Base-by-base conservation (phyloP, 2,113 vertebrate species). In the Pelodiscus sinensis region DNA sequence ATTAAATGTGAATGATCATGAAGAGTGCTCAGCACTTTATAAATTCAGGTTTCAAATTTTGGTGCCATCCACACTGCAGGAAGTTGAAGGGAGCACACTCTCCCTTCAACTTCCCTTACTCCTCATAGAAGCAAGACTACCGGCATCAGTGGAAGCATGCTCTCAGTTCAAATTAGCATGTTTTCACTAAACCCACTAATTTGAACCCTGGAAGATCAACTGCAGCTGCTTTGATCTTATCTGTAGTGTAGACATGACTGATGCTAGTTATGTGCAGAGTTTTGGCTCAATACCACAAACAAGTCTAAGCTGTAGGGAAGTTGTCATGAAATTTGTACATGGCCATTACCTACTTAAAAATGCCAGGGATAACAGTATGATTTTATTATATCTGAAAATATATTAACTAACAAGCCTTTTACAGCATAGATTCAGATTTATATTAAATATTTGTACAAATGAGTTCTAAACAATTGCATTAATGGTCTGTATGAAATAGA, bases 381-480 rank as follows among this genome's bases (percentile, higher is more conserved):
- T 96, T 60, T 95, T 96, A 92, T 93, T 94, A 95, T 94, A 79
- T 56, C 1, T 10, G 50, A 87, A 79, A 56, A 87, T 89, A 94
- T 93, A 96, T 96, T 93, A 95, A 96, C 92, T 92, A 95, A 89
- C 84, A 86, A 89, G 79, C 94, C 91, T 95, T 91, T 77, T 87
- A 82, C 93, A 93, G 91, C 92, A 90, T 2, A 95, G 88, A 82
- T 90, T 93, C 79, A 92, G 94, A 95, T 93, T 89, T 95, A 93
- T 60, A 79, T 90, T 92, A 82, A 0, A 14, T 78, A 90, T 93
- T 90, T 4, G 4, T 91, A 87, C 75, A 93, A 91, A 96, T 94
- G 93, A 94, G 92, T 96, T 93, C 75, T 97, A 92, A 96, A 91
- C 82, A 85, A 95, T 95, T 96, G 24, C 95, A 96, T 90, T 96